phyloP scores from a whole-genome alignment of 1,140 invertebrate species.

The Drosophila willistoni region DNA sequence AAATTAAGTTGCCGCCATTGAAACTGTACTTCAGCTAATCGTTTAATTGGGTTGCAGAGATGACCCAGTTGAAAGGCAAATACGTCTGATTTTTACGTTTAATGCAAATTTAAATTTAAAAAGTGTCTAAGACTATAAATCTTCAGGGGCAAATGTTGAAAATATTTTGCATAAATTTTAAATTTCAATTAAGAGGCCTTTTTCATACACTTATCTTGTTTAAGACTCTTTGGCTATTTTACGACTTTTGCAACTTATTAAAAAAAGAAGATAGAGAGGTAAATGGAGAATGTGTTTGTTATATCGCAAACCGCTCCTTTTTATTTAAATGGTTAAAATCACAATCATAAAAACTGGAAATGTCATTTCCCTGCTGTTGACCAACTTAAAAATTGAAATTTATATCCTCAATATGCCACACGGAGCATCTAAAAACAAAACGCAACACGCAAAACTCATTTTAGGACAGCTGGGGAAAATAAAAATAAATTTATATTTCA shows the following conservation, averaged over 20 bases:
- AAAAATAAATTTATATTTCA: conserved; percentile 74
- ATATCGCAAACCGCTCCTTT: background rate
- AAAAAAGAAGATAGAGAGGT: too few relatives aligned
- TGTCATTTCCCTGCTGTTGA: background rate
- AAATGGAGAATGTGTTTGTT: background rate
- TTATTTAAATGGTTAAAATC: background rate
- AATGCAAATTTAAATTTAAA: background rate
- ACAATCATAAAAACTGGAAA: background rate
- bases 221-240: background rate
- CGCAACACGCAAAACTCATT: conserved; percentile 40
- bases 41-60: conserved; percentile 62
- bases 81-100: conserved; percentile 30
- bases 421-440: background rate
- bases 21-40: conserved; percentile 75
- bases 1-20: conserved; percentile 75
- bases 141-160: too few relatives aligned
- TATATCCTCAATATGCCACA: conserved; percentile 30
- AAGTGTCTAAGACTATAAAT: too few relatives aligned
- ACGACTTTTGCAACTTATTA: background rate
- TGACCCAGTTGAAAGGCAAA: background rate
- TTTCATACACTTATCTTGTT: background rate
- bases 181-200: background rate
- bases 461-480: conserved; percentile 54
- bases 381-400: conserved; percentile 58
- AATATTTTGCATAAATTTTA: too few relatives aligned